These are phyloP conservation scores for Heterotis niloticus DNA, from an alignment of 2,113 vertebrate species.

Conservation along the genomic window DNA sequence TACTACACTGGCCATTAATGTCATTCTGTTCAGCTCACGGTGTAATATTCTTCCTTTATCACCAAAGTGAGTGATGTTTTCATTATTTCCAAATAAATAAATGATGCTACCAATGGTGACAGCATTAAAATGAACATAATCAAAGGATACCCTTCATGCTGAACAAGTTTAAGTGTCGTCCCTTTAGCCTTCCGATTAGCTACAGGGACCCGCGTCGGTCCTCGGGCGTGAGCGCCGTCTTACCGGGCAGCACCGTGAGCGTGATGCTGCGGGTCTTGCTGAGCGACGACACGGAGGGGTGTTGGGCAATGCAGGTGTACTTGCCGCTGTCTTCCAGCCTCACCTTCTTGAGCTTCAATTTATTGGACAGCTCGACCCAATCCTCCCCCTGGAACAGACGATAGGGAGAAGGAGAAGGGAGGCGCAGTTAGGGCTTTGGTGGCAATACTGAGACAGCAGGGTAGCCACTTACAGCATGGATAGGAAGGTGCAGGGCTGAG, in stretches of 20 bases:
- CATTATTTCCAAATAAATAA: neutral
- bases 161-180: too few relatives aligned
- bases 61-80: constrained; percentile 9
- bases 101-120: neutral
- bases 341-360: constrained; percentile 54
- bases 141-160: constrained; percentile 4
- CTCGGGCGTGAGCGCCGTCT: neutral
- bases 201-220: too few relatives aligned
- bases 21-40: neutral
- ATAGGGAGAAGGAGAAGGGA: constrained; percentile 25
- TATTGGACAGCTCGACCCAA: constrained; percentile 57
- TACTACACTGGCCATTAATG: neutral
- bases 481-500: neutral
- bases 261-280: constrained; percentile 52
- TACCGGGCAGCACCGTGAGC: constrained; percentile 59
- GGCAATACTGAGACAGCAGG: neutral
- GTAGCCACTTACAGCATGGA: neutral
- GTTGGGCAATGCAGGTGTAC: constrained; percentile 62
- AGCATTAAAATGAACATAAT: constrained; percentile 4
- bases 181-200: too few relatives aligned
- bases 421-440: neutral
- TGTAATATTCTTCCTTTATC: constrained; percentile 5
- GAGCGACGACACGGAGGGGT: constrained; percentile 51
- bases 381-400: constrained; percentile 52
- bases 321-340: constrained; percentile 44